These are phyloP conservation scores for Procambarus clarkii DNA, from an alignment of 1,140 invertebrate genomes.

Conservation along the genomic window DNA sequence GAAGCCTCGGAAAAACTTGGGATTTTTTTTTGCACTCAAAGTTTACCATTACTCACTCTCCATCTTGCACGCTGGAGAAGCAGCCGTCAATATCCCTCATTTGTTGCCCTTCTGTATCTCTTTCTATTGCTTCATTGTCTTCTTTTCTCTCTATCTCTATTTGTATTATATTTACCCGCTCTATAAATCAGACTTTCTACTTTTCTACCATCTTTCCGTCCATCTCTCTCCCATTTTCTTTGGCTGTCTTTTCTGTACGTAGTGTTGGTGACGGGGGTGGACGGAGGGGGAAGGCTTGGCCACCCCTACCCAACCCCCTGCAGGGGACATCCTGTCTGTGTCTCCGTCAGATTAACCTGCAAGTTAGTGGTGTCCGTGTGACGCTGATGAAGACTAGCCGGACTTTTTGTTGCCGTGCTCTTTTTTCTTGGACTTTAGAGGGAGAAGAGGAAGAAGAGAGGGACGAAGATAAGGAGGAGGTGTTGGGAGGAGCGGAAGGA, in stretches of 20 bases:
- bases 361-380: neutral
- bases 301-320: neutral
- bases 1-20: too few species aligned
- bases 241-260: too few species aligned
- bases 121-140: neutral
- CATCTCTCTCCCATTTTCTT: neutral
- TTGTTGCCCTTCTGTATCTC: neutral
- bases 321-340: neutral
- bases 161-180: too few species aligned
- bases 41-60: too few species aligned
- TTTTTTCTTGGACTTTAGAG: neutral
- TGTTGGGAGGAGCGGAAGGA: too few species aligned
- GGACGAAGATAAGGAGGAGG: neutral
- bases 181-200: too few species aligned
- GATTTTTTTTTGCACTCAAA: too few species aligned
- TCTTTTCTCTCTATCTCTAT: too few species aligned
- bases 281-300: neutral
- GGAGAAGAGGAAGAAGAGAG: neutral
- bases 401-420: neutral
- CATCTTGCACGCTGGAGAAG: too few species aligned
- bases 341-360: constrained; percentile 12
- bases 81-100: too few species aligned
- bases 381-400: constrained; percentile 3
- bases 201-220: neutral
- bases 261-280: neutral